Evolutionary conservation across 1,140 invertebrate genomes (phyloP), one percentile per base, ranked within the genome.

Genomic region (Portunus trituberculatus): DNA sequence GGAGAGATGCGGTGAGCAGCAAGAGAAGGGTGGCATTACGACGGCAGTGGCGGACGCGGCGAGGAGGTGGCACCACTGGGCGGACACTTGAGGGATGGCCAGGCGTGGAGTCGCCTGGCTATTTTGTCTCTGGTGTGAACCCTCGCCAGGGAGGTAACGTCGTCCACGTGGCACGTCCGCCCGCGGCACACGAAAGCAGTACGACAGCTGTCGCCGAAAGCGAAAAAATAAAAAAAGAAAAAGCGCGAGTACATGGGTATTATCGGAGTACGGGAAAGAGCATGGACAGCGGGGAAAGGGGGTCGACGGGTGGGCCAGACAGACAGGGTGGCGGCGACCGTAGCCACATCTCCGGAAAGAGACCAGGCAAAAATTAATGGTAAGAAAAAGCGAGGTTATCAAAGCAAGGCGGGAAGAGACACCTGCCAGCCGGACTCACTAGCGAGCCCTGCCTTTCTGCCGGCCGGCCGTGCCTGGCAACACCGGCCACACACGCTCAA

Each of bases 131-230:
- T 76, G 14, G 52, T 76, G 89, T 91, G 67, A 59, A 91, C 31
- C 89, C 89, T 91, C 67, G 90, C 90, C 67, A 76, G 29, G 59
- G 16, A 67, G 90, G 28, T 76, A 89, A 89, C 87, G 90, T 31
- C 32, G 52, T 91, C 52, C 90, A 91, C 90, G 90, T 91, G 90
- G 90, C 90, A n/a, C 90, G 89, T 76, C 90, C 29, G 90, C 90
- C 29, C 59, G n/a, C n/a, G 46, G 48, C 48, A 45, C 31, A 89
- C 87, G 25, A 89, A 28, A 45, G n/a, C 87, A 89, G 39, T n/a
- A 48, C n/a, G 14, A 25, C 39, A 39, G 32, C 28, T 31, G 16
- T 32, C 39, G n/a, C 16, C 20, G 29, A 46, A 0, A 31, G 28
- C n/a, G 32, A 39, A 29, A 76, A n/a, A 32, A 12, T 16, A n/a